A percentile compares a stretch with the other conserved stretches of the same genome.
These are phyloP conservation scores for Diaperis boleti DNA, from an alignment of 2,888 invertebrate species.

Conservation along the genomic window DNA sequence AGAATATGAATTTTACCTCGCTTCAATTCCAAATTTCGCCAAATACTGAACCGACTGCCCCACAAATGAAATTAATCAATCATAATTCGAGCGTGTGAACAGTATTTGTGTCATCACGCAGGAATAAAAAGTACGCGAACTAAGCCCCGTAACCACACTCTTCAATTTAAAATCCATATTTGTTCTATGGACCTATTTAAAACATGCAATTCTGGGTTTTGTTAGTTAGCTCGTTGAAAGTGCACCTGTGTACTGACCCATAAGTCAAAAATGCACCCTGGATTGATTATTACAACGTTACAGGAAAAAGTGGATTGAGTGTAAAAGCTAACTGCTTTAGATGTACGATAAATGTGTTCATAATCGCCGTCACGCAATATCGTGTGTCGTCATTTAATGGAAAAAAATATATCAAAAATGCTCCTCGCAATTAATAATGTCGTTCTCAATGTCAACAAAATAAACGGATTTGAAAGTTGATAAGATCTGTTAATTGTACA, in stretches of 20 bases:
- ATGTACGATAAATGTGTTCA: conserved; percentile 33
- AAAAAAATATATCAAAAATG: neutral
- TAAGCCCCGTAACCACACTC: no score
- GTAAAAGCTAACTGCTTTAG: conserved; percentile 36
- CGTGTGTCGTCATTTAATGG: conserved; percentile 27
- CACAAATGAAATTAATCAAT: no score
- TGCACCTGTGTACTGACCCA: conserved; percentile 6
- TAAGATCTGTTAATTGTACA: no score
- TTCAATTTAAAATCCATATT: no score
- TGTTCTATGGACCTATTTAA: no score
- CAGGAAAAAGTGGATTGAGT: conserved; percentile 21
- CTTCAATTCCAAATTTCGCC: neutral
- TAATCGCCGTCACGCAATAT: conserved; percentile 35
- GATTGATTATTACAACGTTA: conserved; percentile 7
- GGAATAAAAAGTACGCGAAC: no score
- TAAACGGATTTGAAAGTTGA: neutral
- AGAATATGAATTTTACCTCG: no score
- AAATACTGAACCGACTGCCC: no score
- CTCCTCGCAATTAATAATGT: neutral
- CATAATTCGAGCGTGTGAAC: no score
- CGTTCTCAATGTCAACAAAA: neutral
- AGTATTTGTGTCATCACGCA: no score
- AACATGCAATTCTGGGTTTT: no score
- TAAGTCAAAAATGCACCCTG: neutral
- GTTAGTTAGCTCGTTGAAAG: no score